Percentiles rank a stretch among this genome's conserved stretches.
Evolutionary conservation across 2,113 vertebrate genomes (phyloP).

Genomic region (Eidolon helvum): DNA sequence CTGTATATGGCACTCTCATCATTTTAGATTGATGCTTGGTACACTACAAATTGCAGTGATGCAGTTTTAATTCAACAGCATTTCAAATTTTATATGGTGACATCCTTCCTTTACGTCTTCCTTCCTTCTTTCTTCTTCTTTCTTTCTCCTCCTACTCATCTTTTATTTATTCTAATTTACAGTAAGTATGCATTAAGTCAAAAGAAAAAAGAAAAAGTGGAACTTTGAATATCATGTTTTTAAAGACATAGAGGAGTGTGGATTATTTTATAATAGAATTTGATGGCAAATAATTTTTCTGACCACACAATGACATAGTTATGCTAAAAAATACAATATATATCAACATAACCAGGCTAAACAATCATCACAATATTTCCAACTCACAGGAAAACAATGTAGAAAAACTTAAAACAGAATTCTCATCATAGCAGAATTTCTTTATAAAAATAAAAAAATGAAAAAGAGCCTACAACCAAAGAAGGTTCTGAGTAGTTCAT

Average conservation of each 20-base stretch:
- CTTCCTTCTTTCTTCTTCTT: no score
- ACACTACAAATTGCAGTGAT: neutral
- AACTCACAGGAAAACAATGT: neutral
- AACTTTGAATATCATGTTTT: neutral
- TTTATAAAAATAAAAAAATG: neutral
- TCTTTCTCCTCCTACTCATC: neutral
- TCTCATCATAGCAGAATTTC: neutral
- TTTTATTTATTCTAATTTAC: neutral
- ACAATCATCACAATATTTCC: neutral
- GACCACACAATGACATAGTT: neutral
- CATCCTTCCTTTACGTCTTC: neutral
- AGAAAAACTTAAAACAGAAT: constrained; percentile 6
- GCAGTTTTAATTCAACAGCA: neutral
- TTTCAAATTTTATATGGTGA: neutral
- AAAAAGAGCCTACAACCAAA: neutral
- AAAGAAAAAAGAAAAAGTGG: neutral
- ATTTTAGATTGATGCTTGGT: neutral
- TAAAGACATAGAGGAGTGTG: neutral
- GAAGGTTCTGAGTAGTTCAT: neutral
- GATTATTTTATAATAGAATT: neutral
- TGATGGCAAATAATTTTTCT: neutral
- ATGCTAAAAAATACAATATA: neutral
- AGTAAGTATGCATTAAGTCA: neutral
- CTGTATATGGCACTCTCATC: neutral
- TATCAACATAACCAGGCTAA: neutral